Conservation (phyloP, 2,888 invertebrate genomes). For the Pseudoips prasinana region DNA sequence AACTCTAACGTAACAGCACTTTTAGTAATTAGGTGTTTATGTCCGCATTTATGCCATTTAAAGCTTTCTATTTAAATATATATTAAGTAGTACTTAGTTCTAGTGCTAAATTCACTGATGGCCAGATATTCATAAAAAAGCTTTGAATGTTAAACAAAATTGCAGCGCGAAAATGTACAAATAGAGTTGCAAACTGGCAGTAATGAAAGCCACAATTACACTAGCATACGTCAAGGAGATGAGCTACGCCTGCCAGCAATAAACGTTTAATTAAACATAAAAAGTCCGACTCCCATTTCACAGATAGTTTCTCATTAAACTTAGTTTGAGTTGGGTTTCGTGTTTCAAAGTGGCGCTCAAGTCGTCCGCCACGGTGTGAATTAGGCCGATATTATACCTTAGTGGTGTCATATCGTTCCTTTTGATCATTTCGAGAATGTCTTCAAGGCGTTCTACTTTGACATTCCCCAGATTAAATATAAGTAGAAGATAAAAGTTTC, state of each 20-base stretch:
- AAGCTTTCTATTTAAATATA: too few species aligned
- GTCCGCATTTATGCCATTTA: too few species aligned
- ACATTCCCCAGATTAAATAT: constrained; percentile 44
- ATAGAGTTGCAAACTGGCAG: constrained; percentile 48
- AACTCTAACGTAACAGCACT: too few species aligned
- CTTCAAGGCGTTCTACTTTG: constrained; percentile 31
- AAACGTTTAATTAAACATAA: constrained; percentile 55
- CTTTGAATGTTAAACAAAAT: constrained; percentile 28
- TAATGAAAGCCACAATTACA: constrained; percentile 56
- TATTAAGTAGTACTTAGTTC: too few species aligned
- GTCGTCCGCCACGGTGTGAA: constrained; percentile 39
- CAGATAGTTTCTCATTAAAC: constrained; percentile 54
- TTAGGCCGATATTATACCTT: constrained; percentile 34
- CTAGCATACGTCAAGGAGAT: constrained; percentile 37
- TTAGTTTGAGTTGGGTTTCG: constrained; percentile 35
- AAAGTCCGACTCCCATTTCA: constrained; percentile 41
- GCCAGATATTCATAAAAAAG: constrained; percentile 14
- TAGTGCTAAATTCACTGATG: too few species aligned
- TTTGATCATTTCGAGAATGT: constrained; percentile 52
- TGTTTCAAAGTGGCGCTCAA: constrained; percentile 45
- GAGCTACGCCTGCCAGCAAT: constrained; percentile 27
- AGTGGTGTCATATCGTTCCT: constrained; percentile 47
- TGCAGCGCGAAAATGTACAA: constrained; percentile 38
- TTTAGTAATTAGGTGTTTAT: too few species aligned
- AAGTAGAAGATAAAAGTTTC: constrained; percentile 42